phyloP scores from a whole-genome alignment of 2,888 invertebrate genomes.

The Dermolepida albohirtum region DNA sequence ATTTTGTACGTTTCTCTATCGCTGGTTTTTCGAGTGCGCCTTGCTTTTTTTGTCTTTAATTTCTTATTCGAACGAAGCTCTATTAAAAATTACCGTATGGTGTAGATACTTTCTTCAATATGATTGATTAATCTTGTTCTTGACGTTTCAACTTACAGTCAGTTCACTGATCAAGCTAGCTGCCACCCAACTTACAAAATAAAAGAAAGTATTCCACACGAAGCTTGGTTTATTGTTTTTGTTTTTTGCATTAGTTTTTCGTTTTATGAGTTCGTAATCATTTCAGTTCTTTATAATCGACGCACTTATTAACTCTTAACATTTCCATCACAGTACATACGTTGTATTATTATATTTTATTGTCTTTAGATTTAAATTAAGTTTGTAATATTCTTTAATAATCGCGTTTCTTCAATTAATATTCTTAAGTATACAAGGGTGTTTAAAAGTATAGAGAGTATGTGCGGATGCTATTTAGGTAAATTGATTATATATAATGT shows the following conservation, averaged over 20 bases:
- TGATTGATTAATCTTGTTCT: conserved; percentile 32
- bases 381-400: too few species aligned
- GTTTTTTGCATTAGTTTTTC: conserved; percentile 1
- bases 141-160: conserved; percentile 16
- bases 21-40: not conserved
- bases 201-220: conserved; percentile 24
- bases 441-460: too few species aligned
- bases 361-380: too few species aligned
- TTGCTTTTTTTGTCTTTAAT: conserved; percentile 8
- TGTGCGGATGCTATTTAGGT: too few species aligned
- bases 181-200: conserved; percentile 23
- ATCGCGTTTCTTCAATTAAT: too few species aligned
- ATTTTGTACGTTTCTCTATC: conserved; percentile 4
- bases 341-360: too few species aligned
- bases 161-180: conserved; percentile 7
- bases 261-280: not conserved
- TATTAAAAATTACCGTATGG: conserved; percentile 25
- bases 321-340: too few species aligned
- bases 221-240: conserved; percentile 9
- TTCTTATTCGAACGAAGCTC: conserved; percentile 16
- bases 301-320: not conserved
- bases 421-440: too few species aligned
- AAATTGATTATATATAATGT: too few species aligned
- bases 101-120: conserved; percentile 2
- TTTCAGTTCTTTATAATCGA: conserved; percentile 3